Base-by-base conservation (phyloP, 1,140 invertebrate genomes). In the Drosophila sproati region DNA sequence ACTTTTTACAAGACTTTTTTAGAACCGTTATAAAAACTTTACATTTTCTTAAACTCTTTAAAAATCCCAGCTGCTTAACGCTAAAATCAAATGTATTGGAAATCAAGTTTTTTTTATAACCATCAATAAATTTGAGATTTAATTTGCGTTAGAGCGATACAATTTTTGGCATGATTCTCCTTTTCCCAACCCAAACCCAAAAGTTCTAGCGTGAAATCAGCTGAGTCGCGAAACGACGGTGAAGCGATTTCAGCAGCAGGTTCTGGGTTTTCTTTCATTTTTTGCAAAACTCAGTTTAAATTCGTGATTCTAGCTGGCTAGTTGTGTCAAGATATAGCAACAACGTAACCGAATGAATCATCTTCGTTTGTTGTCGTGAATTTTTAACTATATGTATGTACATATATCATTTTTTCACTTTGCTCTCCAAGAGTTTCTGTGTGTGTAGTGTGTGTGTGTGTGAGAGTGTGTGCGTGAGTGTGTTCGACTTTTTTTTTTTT, bases 221-320 rank as follows among this genome's bases (percentile, higher is more conserved):
- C 73, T 75, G 73, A 64, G 67, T 57, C 34, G 37, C 35, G 63
- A 55, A n/a, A 59, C 32, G 54, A 52, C 60, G 29, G 6, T 41
- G 10, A 54, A 47, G 59, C 52, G 48, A 63, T 73, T 73, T 60
- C 12, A 72, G 77, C 73, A 78, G 67, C 74, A 77, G 73, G 69
- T 76, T 72, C 77, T 77, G 74, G 55, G 64, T 80, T 80, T 80
- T 80, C 77, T 80, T 80, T 76, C 20, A 51, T 64, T 48, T 61
- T 78, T 79, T 66, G 73, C 77, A 64, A 79, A 77, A 73, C 60
- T 77, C 74, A 80, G 77, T 80, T 80, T 77, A 48, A 60, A 79
- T 79, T 79, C 70, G 74, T 73, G 74, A 73, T 77, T 77, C 74
- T 77, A 77, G 69, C 74, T 69, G 45, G 73, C 57, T 71, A 78